These are phyloP conservation scores for Esperia sulphurella DNA, from an alignment of 2,888 invertebrate genomes.

Conservation along the genomic window DNA sequence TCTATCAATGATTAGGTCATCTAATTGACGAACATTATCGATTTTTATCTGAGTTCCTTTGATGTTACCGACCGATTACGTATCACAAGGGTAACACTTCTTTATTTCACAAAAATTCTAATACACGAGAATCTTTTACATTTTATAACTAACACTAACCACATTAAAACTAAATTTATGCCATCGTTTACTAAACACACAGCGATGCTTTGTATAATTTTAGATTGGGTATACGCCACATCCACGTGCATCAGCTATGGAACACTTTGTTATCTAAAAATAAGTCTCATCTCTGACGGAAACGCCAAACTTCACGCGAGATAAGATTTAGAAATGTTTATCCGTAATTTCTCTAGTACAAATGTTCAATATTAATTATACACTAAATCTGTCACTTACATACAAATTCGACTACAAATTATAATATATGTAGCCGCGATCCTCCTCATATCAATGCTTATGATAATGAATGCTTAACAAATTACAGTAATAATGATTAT, in stretches of 20 bases:
- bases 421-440: not conserved
- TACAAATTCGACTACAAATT: too few relatives aligned
- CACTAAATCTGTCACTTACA: too few relatives aligned
- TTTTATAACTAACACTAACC: constrained; percentile 28
- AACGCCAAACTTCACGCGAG: constrained; percentile 9
- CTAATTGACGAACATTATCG: not conserved
- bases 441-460: not conserved
- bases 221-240: constrained; percentile 15
- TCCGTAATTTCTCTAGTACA: not conserved
- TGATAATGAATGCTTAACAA: too few relatives aligned
- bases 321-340: constrained; percentile 3
- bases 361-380: too few relatives aligned
- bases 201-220: constrained; percentile 30
- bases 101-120: not conserved
- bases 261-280: constrained; percentile 33
- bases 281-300: constrained; percentile 29
- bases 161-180: constrained; percentile 34
- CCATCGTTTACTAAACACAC: constrained; percentile 41
- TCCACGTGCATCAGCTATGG: constrained; percentile 25
- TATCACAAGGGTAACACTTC: not conserved
- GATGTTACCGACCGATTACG: constrained; percentile 8
- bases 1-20: not conserved
- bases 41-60: constrained; percentile 1
- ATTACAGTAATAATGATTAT: not conserved
- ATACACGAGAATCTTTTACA: too few relatives aligned